Conservation (phyloP, 2,797 vertebrate species). For the Microctenopoma steveboyesi region DNA sequence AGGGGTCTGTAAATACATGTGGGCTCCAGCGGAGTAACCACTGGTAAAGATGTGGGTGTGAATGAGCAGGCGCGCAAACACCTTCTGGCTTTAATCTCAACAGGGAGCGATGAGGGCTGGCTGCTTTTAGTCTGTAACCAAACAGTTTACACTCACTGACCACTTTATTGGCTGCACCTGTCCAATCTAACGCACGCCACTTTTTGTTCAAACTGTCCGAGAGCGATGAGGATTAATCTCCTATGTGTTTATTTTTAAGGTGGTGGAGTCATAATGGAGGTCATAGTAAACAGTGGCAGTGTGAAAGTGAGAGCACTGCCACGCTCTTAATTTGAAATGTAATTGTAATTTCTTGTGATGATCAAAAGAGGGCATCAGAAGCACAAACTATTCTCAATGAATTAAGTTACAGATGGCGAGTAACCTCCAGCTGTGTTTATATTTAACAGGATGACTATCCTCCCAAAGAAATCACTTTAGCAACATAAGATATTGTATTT, state of each 20-base stretch:
- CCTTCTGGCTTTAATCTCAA: constrained; percentile 61
- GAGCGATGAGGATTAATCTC: too few species aligned
- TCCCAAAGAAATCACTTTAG: neutral
- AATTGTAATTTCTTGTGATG: constrained; percentile 15
- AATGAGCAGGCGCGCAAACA: constrained; percentile 16
- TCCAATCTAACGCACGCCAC: too few species aligned
- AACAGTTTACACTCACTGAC: constrained; percentile 23
- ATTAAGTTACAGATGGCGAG: neutral
- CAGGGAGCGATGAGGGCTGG: neutral
- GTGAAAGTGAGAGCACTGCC: neutral
- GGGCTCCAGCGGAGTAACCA: constrained; percentile 30
- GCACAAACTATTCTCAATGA: constrained; percentile 3
- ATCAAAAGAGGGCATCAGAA: constrained; percentile 64
- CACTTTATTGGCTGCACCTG: too few species aligned
- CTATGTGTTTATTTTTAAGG: too few species aligned
- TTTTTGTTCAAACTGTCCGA: too few species aligned
- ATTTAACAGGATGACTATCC: neutral
- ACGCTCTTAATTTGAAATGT: neutral
- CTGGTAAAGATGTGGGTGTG: constrained; percentile 26
- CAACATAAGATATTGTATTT: neutral
- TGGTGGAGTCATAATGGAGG: too few species aligned
- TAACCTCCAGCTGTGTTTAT: neutral
- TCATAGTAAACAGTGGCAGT: too few species aligned
- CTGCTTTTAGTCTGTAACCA: constrained; percentile 46
- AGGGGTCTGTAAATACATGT: constrained; percentile 36